phyloP scores from a whole-genome alignment of 35 echinoderm and acorn worm species.

The Diadema setosum region DNA sequence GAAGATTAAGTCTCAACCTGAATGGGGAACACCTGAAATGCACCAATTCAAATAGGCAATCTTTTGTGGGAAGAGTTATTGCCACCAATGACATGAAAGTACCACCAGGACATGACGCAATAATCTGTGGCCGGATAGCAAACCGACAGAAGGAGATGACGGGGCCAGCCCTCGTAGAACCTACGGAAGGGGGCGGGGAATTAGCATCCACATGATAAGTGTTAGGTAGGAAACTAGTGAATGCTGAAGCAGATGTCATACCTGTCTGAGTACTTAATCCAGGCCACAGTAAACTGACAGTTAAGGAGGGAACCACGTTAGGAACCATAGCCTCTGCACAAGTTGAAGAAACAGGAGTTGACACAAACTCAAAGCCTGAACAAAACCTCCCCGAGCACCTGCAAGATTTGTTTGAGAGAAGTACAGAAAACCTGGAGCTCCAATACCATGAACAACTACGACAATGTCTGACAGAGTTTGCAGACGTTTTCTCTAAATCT shows the following conservation, averaged over 20 bases:
- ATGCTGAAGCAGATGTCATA: not conserved
- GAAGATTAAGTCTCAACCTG: not conserved
- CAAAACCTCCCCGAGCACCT: not conserved
- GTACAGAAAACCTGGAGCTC: not conserved
- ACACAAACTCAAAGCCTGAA: not conserved
- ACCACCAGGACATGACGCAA: not conserved
- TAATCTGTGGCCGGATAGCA: not conserved
- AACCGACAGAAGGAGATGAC: not conserved
- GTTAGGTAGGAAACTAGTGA: not conserved
- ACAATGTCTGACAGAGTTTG: not conserved
- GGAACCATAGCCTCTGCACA: not conserved
- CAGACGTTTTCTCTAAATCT: constrained; percentile 1
- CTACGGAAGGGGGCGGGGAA: not conserved
- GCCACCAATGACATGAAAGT: not conserved
- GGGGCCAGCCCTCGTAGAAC: not conserved
- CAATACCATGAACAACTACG: not conserved
- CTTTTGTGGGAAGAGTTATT: not conserved
- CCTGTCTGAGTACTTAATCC: not conserved
- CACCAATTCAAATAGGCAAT: not conserved
- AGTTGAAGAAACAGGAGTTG: not conserved
- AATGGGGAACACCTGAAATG: constrained; percentile 9
- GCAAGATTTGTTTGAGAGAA: not conserved
- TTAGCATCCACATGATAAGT: not conserved
- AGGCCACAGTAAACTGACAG: not conserved
- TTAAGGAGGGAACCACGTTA: not conserved